A percentile compares a stretch with the other conserved stretches of the same genome.
Conservation (phyloP, 53 echinoderm and acorn worm genomes). For the Paracentrotus lividus region DNA sequence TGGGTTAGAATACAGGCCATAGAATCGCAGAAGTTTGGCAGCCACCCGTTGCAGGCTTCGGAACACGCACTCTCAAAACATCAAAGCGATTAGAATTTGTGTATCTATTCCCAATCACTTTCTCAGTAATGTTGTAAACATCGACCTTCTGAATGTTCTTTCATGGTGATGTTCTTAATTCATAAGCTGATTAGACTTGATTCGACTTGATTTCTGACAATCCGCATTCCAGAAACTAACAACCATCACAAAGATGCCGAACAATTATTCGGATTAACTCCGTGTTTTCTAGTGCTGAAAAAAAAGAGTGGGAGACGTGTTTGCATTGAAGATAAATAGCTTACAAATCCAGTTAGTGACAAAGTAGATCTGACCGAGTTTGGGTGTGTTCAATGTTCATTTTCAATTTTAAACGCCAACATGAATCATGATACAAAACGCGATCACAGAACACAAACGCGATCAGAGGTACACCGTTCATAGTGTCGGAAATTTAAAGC, state of each 20-base stretch:
- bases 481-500: too few relatives aligned
- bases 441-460: too few relatives aligned
- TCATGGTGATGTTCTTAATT: background rate
- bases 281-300: constrained; percentile 16
- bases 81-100: background rate
- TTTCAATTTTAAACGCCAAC: too few relatives aligned
- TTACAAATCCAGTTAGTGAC: constrained; percentile 44
- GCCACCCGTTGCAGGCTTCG: too few relatives aligned
- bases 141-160: background rate
- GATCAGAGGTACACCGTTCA: too few relatives aligned
- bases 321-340: constrained; percentile 38
- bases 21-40: too few relatives aligned
- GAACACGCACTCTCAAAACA: too few relatives aligned
- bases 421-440: too few relatives aligned
- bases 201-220: constrained; percentile 33
- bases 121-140: background rate
- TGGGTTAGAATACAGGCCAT: too few relatives aligned
- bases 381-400: too few relatives aligned
- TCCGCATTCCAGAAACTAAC: constrained; percentile 18
- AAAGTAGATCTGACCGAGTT: constrained; percentile 24
- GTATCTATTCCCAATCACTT: background rate
- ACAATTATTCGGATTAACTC: constrained; percentile 25
- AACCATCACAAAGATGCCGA: constrained; percentile 11
- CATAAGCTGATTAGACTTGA: constrained; percentile 41
- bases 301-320: background rate